A percentile compares a stretch with the other conserved stretches of the same genome.
These are phyloP conservation scores for Syrrhaptes paradoxus DNA, from an alignment of 2,113 vertebrate species.

Conservation along the genomic window DNA sequence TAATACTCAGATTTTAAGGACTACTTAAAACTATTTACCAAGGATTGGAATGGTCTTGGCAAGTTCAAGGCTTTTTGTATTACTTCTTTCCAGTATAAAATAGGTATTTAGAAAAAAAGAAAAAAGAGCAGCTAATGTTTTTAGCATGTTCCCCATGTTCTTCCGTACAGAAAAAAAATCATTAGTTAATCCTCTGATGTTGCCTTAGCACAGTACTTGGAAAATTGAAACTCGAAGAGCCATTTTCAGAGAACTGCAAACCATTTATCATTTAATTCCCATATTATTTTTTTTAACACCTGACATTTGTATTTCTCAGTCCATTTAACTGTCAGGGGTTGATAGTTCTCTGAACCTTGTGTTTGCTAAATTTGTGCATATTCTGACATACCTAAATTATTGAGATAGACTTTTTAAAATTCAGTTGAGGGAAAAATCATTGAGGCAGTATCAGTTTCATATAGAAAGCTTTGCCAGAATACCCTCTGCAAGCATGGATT, in stretches of 20 bases:
- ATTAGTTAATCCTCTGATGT: constrained; percentile 31
- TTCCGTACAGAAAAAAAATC: constrained; percentile 53
- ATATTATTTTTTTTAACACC: not conserved
- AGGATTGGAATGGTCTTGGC: not conserved
- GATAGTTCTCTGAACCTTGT: not conserved
- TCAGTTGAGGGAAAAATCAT: not conserved
- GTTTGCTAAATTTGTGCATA: not conserved
- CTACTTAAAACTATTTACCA: constrained; percentile 34
- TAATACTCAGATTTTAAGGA: constrained; percentile 6
- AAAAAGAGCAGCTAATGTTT: not conserved
- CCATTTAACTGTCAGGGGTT: not conserved
- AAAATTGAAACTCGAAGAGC: constrained; percentile 24
- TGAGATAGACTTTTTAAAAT: not conserved
- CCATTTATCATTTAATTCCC: constrained; percentile 20
- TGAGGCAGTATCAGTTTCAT: not conserved
- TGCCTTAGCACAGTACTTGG: constrained; percentile 31
- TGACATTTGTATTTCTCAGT: constrained; percentile 22
- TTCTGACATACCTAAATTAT: not conserved
- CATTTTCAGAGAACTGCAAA: constrained; percentile 37
- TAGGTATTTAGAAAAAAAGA: not conserved
- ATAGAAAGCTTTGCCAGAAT: not conserved
- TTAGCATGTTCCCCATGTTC: not conserved
- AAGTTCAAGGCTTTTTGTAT: not conserved
- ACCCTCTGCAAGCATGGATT: not conserved
- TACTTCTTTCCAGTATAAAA: not conserved